phyloP scores from a whole-genome alignment of 1,140 invertebrate genomes.

The Octopus sinensis region DNA sequence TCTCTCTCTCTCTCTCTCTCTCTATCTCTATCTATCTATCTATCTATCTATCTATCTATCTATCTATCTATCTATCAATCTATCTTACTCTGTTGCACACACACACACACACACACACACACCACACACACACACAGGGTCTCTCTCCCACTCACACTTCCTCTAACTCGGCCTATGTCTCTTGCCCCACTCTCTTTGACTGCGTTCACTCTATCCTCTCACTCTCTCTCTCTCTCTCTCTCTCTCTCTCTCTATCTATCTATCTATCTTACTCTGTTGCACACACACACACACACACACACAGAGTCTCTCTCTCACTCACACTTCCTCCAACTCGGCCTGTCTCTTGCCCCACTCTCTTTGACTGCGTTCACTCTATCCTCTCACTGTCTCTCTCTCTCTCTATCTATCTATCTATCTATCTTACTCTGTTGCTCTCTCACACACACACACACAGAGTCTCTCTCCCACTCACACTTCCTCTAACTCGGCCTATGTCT shows the following conservation, averaged over 20 bases:
- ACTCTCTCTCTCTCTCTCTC: too few relatives aligned
- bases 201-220: too few relatives aligned
- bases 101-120: not conserved
- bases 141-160: not conserved
- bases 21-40: too few relatives aligned
- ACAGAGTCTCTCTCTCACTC: constrained; percentile 12
- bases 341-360: not conserved
- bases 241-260: too few relatives aligned
- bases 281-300: not conserved
- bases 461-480: constrained; percentile 1
- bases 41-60: not conserved
- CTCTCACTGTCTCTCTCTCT: not conserved
- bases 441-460: constrained; percentile 14
- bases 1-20: too few relatives aligned
- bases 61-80: not conserved
- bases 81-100: not conserved
- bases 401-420: not conserved
- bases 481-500: not conserved
- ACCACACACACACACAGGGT: not conserved
- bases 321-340: not conserved
- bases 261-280: too few relatives aligned
- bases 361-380: not conserved
- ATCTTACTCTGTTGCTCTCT: not conserved
- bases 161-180: not conserved
- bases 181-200: not conserved